Evolutionary conservation across 1,140 invertebrate species (phyloP).

Genomic region (Ridgeia piscesae): DNA sequence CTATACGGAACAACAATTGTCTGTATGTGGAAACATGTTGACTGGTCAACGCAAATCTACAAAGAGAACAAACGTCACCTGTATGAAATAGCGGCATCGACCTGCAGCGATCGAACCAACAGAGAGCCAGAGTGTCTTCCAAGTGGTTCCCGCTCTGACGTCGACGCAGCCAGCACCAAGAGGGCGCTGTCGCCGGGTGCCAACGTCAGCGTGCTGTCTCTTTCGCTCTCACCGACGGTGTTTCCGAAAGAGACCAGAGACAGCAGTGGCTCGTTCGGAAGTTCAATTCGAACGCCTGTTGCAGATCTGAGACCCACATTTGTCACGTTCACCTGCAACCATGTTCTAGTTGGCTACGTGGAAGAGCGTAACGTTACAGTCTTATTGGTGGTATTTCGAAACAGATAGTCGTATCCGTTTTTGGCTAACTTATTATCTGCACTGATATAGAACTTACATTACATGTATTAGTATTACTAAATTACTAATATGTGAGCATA

Average conservation of each 20-base stretch:
- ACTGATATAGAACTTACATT: too few relatives aligned
- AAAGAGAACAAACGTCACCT: not conserved
- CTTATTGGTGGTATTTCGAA: too few relatives aligned
- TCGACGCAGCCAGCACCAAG: constrained; percentile 22
- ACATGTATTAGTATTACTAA: too few relatives aligned
- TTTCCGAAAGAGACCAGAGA: constrained; percentile 30
- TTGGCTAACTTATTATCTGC: too few relatives aligned
- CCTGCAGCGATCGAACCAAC: constrained; percentile 27
- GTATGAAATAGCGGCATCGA: constrained; percentile 11
- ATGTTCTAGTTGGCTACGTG: not conserved
- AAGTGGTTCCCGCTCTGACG: constrained; percentile 19
- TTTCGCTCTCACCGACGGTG: not conserved
- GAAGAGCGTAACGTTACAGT: not conserved
- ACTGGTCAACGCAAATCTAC: not conserved
- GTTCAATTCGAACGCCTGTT: constrained; percentile 24
- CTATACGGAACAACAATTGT: too few relatives aligned
- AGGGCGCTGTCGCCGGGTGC: constrained; percentile 23
- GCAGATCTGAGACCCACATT: constrained; percentile 31
- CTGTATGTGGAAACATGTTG: not conserved
- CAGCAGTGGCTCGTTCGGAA: constrained; percentile 29
- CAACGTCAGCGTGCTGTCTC: constrained; percentile 19
- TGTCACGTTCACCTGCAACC: constrained; percentile 30
- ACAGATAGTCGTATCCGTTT: too few relatives aligned
- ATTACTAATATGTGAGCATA: too few relatives aligned
- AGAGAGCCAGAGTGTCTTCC: constrained; percentile 30